Conservation (phyloP, 92 coral and sea anemone species). For the Epizoanthus illoricatus region DNA sequence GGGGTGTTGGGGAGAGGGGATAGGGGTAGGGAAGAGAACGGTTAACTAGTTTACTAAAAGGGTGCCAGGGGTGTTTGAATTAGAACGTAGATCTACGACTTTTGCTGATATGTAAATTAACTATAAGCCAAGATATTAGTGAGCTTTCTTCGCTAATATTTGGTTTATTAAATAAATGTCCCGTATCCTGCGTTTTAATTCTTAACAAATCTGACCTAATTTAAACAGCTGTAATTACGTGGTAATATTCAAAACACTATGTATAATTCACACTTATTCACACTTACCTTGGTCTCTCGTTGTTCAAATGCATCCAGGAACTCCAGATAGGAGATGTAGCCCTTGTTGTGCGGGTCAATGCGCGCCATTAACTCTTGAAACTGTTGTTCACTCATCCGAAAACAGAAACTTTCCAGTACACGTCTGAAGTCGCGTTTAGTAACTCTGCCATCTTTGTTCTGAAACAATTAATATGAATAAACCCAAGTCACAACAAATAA, state of each 20-base stretch:
- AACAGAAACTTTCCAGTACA: slow-evolving; percentile 89
- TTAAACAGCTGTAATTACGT: background rate
- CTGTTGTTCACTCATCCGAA: slow-evolving; percentile 90
- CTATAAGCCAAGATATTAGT: too few species aligned
- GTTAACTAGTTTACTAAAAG: too few species aligned
- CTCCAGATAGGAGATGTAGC: slow-evolving; percentile 82
- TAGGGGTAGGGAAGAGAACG: too few species aligned
- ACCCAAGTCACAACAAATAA: background rate
- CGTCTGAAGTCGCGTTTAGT: slow-evolving; percentile 93
- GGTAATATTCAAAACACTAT: too few species aligned
- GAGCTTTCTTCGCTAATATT: too few species aligned
- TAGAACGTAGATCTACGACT: too few species aligned
- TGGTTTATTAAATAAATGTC: background rate
- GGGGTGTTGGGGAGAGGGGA: too few species aligned
- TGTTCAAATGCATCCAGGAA: slow-evolving; percentile 92
- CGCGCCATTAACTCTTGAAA: slow-evolving; percentile 87
- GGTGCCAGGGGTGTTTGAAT: too few species aligned
- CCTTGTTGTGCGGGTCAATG: slow-evolving; percentile 88
- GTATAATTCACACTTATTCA: background rate
- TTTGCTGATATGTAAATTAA: too few species aligned
- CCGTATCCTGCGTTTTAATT: background rate
- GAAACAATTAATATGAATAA: slow-evolving; percentile 1
- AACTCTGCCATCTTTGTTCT: slow-evolving; percentile 96
- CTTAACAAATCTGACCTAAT: background rate
- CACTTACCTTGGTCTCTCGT: slow-evolving; percentile 76